Evolutionary conservation across 1,140 invertebrate species (phyloP), one percentile per base, ranked within the genome.

Genomic region (Plectrocnemia conspersa): DNA sequence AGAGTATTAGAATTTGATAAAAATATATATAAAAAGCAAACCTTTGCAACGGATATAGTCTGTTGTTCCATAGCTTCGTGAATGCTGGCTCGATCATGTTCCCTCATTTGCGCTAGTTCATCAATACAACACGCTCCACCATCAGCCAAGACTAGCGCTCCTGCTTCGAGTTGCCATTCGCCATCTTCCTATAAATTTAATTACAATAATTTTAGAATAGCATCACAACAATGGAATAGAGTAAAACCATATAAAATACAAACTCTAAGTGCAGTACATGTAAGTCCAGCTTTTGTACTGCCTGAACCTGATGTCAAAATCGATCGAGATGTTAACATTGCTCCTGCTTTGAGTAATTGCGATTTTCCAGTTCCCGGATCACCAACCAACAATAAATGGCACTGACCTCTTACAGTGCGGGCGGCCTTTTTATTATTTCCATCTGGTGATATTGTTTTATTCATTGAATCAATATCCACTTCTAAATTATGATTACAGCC

Each of bases 1-100:
- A n/a, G n/a, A n/a, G n/a, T n/a, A n/a, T n/a, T n/a, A n/a, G n/a
- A n/a, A n/a, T n/a, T n/a, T n/a, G n/a, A n/a, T n/a, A n/a, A n/a
- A n/a, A n/a, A n/a, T n/a, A n/a, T n/a, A n/a, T n/a, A n/a, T n/a
- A n/a, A n/a, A n/a, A n/a, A 38, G 6, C 35, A 41, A 66, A 85
- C 84, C 73, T 93, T 91, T 2, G 89, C 88, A 29, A 93, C 85
- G 65, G 87, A 90, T 53, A 93, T 88, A 1, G 86, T 90, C 74
- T 97, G 92, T 66, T 96, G 92, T 69, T 96, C 93, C 93, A 95
- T 95, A 5, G 91, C 91, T 75, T 96, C 92, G 65, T 93, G 91
- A 63, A 91, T 87, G 22, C 83, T 83, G 35, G 85, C 83, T 61
- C 89, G 80, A 69, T 95, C 92, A 57, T 86, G 81, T 58, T 88